Evolutionary conservation across 92 coral and sea anemone species (phyloP).

Genomic region (Porites divaricata): DNA sequence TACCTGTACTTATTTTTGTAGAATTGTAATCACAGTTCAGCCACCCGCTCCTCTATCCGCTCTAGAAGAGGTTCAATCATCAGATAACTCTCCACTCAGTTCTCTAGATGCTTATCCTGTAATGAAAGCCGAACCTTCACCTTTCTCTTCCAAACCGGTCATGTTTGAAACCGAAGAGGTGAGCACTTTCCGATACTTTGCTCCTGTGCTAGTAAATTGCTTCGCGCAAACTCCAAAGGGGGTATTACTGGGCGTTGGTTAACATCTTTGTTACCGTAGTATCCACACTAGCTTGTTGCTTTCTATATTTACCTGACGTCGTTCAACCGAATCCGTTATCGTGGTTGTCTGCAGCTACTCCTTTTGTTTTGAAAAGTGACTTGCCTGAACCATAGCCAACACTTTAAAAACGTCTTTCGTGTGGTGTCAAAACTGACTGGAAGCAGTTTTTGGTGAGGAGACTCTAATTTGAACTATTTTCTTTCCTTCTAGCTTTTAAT

Average conservation of each 20-base stretch:
- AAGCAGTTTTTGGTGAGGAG: background rate
- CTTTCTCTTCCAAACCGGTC: conserved; percentile 98
- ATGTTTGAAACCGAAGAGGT: conserved; percentile 99
- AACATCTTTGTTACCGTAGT: no score
- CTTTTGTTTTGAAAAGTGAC: no score
- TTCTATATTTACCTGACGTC: no score
- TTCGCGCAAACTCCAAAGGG: background rate
- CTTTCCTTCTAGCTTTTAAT: conserved; percentile 73
- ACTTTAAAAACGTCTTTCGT: no score
- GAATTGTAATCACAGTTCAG: conserved; percentile 84
- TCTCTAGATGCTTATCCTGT: conserved; percentile 95
- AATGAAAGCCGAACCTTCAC: conserved; percentile 92
- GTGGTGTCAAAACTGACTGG: background rate
- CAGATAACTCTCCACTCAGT: conserved; percentile 94
- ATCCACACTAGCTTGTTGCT: no score
- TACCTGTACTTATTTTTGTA: background rate
- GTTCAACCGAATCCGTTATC: no score
- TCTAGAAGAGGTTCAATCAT: conserved; percentile 84
- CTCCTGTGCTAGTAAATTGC: no score
- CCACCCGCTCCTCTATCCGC: conserved; percentile 88
- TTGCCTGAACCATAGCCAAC: no score
- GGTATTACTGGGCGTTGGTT: background rate
- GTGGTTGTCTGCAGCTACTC: no score
- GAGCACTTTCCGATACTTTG: background rate
- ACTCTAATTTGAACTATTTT: background rate